Evolutionary conservation across 2,888 invertebrate genomes (phyloP), one percentile per base, ranked within the genome.

Genomic region (Baronia brevicornis): DNA sequence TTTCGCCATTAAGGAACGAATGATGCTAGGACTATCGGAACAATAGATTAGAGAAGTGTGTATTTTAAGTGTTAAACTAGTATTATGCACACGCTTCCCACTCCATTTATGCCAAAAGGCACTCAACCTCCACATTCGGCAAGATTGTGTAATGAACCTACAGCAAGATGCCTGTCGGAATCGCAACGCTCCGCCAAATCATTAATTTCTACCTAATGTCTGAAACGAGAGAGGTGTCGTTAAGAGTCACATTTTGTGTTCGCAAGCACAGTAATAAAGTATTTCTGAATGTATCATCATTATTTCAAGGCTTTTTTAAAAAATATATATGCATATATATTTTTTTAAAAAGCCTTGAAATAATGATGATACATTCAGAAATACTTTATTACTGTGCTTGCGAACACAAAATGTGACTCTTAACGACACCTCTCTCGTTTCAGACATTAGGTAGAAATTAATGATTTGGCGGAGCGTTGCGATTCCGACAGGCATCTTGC

Each of bases 121-220:
- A 22, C 28, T 28, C 28, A 23, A 28, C 13, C 28, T 25, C 17
- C 25, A 22, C 27, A 27, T 55, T 55, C 46, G 48, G 50, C 43
- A 58, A 64, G 62, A 51, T 54, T 47, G 53, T 58, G 59, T 65
- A 67, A 68, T 60, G 67, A 67, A 68, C 65, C 60, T 43, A 43
- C 33, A 39, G 46, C 54, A 53, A 37, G 56, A 60, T 55, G 62
- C 66, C 67, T 65, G 68, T 68, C 67, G 66, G 66, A 57, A 56
- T 51, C 48, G 53, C 60, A 61, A 51, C 48, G 67, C n/a, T n/a
- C n/a, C 58, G 65, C 69, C 66, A 67, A 71, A 55, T 75, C 73
- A 75, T 74, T 77, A 78, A 75, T 75, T 72, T 69, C 65, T 60
- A 60, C 66, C 62, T 69, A 71, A 77, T 66, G 73, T 67, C 60